Percentiles rank a stretch among this genome's conserved stretches.
These are phyloP conservation scores for Parnassius smintheus DNA, from an alignment of 2,888 invertebrate species.

Conservation along the genomic window DNA sequence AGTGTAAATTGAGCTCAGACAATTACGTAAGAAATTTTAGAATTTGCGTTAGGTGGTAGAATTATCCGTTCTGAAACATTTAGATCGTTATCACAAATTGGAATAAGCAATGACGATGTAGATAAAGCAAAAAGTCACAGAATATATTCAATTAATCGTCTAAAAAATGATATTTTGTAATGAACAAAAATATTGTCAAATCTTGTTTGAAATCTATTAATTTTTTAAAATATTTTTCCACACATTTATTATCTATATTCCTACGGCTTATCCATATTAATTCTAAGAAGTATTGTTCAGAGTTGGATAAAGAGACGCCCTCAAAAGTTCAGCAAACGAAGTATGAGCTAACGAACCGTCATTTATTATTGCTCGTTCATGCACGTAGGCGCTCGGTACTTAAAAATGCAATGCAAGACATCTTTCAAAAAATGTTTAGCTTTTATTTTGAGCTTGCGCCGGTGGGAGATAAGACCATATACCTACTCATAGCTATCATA, in stretches of 20 bases:
- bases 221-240: too few relatives aligned
- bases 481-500: background rate
- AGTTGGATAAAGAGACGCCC: constrained; percentile 36
- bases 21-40: too few relatives aligned
- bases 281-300: constrained; percentile 31
- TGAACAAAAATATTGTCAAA: too few relatives aligned
- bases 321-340: constrained; percentile 40
- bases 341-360: constrained; percentile 50
- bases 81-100: too few relatives aligned
- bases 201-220: too few relatives aligned
- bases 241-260: background rate
- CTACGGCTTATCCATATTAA: constrained; percentile 28
- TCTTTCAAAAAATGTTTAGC: constrained; percentile 16
- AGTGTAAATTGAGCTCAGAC: too few relatives aligned
- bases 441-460: background rate
- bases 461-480: background rate
- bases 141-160: too few relatives aligned
- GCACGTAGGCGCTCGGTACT: constrained; percentile 16
- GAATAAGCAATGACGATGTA: too few relatives aligned
- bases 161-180: too few relatives aligned
- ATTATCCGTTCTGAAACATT: too few relatives aligned
- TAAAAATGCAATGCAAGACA: constrained; percentile 19
- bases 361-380: constrained; percentile 41
- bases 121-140: too few relatives aligned
- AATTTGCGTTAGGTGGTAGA: too few relatives aligned